These are phyloP conservation scores for Cremastinae sp. DNA, from an alignment of 2,888 invertebrate genomes.

Conservation along the genomic window DNA sequence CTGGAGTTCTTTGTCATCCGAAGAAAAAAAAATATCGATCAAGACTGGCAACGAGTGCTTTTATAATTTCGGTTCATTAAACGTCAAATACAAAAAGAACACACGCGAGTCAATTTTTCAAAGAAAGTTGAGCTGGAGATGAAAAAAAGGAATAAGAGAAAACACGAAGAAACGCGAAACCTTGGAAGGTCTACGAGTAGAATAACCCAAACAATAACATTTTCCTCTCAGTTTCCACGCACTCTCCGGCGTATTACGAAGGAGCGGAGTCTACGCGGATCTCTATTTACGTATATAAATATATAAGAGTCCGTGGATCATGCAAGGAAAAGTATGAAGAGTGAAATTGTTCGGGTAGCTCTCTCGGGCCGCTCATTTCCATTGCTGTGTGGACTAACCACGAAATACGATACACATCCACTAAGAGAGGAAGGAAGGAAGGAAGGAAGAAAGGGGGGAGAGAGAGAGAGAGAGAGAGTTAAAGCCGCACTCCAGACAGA, in stretches of 20 bases:
- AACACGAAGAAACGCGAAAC: background rate
- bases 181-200: background rate
- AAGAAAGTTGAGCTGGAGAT: background rate
- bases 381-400: conserved; percentile 37
- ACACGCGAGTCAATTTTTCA: too few species aligned
- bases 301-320: background rate
- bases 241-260: conserved; percentile 2
- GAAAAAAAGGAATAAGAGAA: conserved; percentile 4
- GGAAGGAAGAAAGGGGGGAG: background rate
- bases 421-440: conserved; percentile 11
- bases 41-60: too few species aligned
- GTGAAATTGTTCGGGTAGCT: conserved; percentile 49
- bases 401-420: conserved; percentile 49
- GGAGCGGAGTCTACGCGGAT: background rate
- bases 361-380: conserved; percentile 39
- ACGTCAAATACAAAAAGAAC: too few species aligned
- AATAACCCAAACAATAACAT: background rate
- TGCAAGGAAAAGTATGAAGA: conserved; percentile 40
- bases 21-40: too few species aligned
- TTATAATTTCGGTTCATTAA: too few species aligned
- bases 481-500: background rate
- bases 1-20: too few species aligned
- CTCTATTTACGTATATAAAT: conserved; percentile 23
- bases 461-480: too few species aligned
- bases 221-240: conserved; percentile 12